These are phyloP conservation scores for Caiman crocodilus DNA, from an alignment of 2,797 vertebrate genomes.

Conservation along the genomic window DNA sequence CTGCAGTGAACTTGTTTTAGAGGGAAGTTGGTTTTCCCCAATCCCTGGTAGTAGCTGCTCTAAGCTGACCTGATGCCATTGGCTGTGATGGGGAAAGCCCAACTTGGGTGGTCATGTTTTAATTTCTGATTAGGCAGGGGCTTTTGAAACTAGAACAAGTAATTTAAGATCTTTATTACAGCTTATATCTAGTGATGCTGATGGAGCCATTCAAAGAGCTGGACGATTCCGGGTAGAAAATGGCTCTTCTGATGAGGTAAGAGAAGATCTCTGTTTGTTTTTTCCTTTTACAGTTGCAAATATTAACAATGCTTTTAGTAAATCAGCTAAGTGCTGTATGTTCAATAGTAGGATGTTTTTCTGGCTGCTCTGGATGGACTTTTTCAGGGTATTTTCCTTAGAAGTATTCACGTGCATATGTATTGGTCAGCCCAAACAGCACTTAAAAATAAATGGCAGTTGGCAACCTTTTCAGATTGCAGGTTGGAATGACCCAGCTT, in stretches of 20 bases:
- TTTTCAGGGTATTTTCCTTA: background rate
- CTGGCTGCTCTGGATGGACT: background rate
- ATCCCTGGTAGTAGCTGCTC: background rate
- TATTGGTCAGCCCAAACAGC: background rate
- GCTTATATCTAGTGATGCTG: conserved; percentile 98
- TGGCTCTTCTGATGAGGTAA: conserved; percentile 94
- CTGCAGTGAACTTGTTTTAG: background rate
- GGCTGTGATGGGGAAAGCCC: background rate
- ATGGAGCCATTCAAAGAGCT: conserved; percentile 98
- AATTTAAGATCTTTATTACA: conserved; percentile 63
- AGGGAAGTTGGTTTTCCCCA: background rate
- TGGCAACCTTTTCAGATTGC: no score
- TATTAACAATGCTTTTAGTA: background rate
- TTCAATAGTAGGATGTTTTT: background rate
- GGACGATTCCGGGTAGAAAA: conserved; percentile 99
- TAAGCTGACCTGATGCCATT: background rate
- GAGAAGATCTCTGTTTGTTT: background rate
- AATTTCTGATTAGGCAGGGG: background rate
- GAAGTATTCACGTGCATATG: background rate
- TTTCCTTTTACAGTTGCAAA: background rate
- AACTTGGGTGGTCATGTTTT: background rate
- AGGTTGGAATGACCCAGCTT: no score
- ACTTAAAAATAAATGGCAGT: no score
- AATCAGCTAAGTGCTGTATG: background rate
- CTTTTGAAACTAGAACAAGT: conserved; percentile 3